Evolutionary conservation across 1,140 invertebrate species (phyloP).

Genomic region (Drosophila micromelanica): DNA sequence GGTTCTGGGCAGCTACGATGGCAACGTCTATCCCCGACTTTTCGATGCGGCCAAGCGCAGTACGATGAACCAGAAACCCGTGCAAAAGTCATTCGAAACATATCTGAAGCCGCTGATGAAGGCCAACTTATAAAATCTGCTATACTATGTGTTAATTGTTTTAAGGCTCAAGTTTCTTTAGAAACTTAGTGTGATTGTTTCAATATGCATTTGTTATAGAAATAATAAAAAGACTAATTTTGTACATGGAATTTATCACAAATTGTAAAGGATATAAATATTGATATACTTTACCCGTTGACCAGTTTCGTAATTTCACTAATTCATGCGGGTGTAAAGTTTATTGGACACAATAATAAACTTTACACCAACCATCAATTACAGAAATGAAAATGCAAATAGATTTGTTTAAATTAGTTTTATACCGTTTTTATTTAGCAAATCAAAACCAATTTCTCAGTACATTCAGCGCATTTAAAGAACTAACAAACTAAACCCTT

Average conservation of each 20-base stretch:
- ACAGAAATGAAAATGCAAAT: too few relatives aligned
- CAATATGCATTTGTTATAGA: conserved; percentile 77
- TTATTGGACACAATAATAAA: too few relatives aligned
- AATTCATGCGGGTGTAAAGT: too few relatives aligned
- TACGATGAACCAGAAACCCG: conserved; percentile 92
- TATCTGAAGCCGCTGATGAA: conserved; percentile 92
- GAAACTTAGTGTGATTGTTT: conserved; percentile 85
- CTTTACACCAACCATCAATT: too few relatives aligned
- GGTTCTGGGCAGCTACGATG: conserved; percentile 94
- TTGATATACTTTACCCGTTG: too few relatives aligned
- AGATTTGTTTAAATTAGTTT: conserved; percentile 76
- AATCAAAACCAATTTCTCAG: conserved; percentile 83
- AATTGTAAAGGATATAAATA: too few relatives aligned
- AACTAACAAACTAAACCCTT: conserved; percentile 81
- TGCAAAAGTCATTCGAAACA: conserved; percentile 90
- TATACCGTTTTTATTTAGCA: conserved; percentile 82
- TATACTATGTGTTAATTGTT: conserved; percentile 8
- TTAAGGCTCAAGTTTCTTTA: conserved; percentile 63
- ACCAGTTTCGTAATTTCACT: too few relatives aligned
- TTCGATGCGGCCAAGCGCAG: conserved; percentile 93
- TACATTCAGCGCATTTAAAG: conserved; percentile 82
- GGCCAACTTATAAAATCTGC: conserved; percentile 86
- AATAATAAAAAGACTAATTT: too few relatives aligned
- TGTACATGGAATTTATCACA: too few relatives aligned
- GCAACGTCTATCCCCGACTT: conserved; percentile 95